phyloP scores from a whole-genome alignment of 23 tunicate species.

The Clavelina lepadiformis region DNA sequence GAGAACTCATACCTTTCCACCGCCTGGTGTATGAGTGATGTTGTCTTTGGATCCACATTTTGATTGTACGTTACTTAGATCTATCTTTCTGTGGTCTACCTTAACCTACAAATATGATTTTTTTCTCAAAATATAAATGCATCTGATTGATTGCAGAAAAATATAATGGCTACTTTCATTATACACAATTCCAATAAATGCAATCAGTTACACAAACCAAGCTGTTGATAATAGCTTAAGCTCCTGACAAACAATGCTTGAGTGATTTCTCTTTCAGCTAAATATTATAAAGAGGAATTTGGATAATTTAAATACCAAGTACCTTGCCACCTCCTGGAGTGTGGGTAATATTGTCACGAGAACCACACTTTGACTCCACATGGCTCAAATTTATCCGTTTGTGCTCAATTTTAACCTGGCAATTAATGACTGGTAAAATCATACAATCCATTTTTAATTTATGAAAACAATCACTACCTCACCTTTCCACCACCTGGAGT shows the following conservation, averaged over 20 bases:
- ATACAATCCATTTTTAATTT: neutral
- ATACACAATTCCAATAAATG: too few species aligned
- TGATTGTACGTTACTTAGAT: slow-evolving; percentile 52
- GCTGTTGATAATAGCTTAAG: too few species aligned
- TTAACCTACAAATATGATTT: slow-evolving; percentile 37
- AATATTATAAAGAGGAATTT: too few species aligned
- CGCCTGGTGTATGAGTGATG: slow-evolving; percentile 60
- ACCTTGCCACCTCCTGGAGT: slow-evolving; percentile 88
- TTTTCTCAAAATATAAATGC: neutral
- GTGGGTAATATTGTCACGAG: slow-evolving; percentile 12
- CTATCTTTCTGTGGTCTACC: slow-evolving; percentile 49
- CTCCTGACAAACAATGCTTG: too few species aligned
- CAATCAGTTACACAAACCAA: too few species aligned
- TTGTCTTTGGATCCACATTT: slow-evolving; percentile 69
- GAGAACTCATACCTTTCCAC: slow-evolving; percentile 93
- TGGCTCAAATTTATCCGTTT: neutral
- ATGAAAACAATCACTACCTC: neutral
- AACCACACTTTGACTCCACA: slow-evolving; percentile 4
- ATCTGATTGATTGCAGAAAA: neutral
- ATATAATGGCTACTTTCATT: too few species aligned
- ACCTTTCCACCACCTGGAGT: slow-evolving; percentile 37
- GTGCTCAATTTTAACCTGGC: slow-evolving; percentile 7
- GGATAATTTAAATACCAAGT: too few species aligned
- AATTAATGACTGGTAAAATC: neutral
- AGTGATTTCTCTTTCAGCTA: too few species aligned